Evolutionary conservation across 2,888 invertebrate genomes (phyloP).

Genomic region (Blomia tropicalis): DNA sequence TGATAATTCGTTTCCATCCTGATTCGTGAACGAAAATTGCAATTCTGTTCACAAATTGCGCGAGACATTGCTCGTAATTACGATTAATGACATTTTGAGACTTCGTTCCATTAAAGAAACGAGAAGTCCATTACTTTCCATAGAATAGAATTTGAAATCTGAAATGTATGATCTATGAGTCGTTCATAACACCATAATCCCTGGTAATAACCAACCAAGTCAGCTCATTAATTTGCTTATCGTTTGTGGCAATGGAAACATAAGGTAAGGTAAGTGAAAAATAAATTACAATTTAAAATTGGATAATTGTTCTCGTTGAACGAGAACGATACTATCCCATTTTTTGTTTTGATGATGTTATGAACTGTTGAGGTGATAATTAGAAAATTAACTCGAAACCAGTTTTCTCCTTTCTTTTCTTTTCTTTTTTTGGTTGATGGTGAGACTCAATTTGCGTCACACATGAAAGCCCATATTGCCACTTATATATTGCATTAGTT

Average conservation of each 20-base stretch:
- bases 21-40: too few species aligned
- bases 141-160: background rate
- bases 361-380: too few species aligned
- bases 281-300: constrained; percentile 14
- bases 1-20: too few species aligned
- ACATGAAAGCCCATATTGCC: too few species aligned
- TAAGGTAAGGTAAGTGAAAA: constrained; percentile 2
- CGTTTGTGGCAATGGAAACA: background rate
- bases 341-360: too few species aligned
- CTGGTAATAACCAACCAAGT: background rate
- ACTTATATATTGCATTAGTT: too few species aligned
- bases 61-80: too few species aligned
- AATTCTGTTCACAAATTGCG: too few species aligned
- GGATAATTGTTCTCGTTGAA: too few species aligned
- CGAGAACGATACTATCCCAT: too few species aligned
- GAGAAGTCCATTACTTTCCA: background rate
- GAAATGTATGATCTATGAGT: background rate
- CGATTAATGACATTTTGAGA: background rate
- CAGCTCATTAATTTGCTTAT: background rate
- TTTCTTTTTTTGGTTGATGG: background rate
- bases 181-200: background rate
- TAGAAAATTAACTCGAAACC: constrained; percentile 1
- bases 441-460: too few species aligned
- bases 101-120: background rate
- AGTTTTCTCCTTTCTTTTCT: too few species aligned